Percentiles rank a stretch among this genome's conserved stretches.
Evolutionary conservation across 2,113 vertebrate genomes (phyloP).

Genomic region (Psittacula cyanocephala): DNA sequence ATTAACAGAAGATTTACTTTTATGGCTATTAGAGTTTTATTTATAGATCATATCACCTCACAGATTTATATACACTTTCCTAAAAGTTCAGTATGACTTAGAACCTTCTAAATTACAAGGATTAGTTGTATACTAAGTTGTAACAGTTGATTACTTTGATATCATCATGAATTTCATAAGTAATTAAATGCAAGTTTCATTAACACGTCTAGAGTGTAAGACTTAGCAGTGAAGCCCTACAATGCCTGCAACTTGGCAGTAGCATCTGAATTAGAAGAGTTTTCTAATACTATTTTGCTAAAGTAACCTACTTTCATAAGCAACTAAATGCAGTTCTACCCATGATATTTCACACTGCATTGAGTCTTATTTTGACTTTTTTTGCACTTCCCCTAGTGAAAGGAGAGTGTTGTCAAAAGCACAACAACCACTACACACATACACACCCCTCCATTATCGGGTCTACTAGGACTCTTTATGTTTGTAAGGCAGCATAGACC

Average conservation of each 20-base stretch:
- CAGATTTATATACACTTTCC: background rate
- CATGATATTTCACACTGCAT: background rate
- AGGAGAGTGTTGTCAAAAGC: background rate
- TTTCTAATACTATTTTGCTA: background rate
- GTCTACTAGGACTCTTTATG: background rate
- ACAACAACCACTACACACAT: background rate
- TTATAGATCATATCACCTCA: background rate
- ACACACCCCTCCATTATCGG: background rate
- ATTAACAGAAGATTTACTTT: background rate
- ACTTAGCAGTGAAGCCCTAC: background rate
- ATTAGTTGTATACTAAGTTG: background rate
- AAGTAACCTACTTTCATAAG: background rate
- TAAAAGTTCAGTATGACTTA: too few species aligned
- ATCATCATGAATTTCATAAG: background rate
- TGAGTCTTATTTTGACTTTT: background rate
- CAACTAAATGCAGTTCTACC: background rate
- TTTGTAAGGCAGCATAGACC: background rate
- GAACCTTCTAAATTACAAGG: background rate
- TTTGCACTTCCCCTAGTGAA: background rate
- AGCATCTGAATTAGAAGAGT: background rate
- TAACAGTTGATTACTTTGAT: background rate
- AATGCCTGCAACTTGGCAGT: background rate
- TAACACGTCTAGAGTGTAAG: background rate
- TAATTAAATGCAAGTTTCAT: background rate
- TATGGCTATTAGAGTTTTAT: background rate